Evolutionary conservation across 2,888 invertebrate genomes (phyloP), one percentile per base, ranked within the genome.

Genomic region (Achlya flavicornis): DNA sequence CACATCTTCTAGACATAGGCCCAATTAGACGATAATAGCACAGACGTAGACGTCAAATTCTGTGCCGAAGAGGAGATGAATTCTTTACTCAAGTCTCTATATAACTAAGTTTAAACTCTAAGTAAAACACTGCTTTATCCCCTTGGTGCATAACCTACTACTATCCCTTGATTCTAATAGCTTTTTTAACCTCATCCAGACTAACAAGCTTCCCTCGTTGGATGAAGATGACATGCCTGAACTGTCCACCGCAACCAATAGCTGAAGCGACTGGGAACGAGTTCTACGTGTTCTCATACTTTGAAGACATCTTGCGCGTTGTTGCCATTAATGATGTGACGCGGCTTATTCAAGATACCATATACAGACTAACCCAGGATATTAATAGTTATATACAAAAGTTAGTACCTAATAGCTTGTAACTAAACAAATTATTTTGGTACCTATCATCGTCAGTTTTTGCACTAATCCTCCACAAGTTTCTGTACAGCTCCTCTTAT

Each of bases 181-280:
- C 43, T 14, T 35, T n/a, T 59, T 16, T 48, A 59, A 53, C 59
- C 46, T 53, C 11, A 46, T 75, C 43, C 78, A 96, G 96, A 67
- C 85, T 97, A 7, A 97, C 96, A 75, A 87, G 94, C 0, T 97
- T 98, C 80, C 95, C 96, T 0, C 95, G 98, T 10, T 98, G 98
- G 98, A 97, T 97, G 96, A 94, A 95, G 75, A 96, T 96, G 12
- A 97, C 97, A 0, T 98, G 98, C 78, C 81, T 97, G 0, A 95
- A 96, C 53, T 97, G 97, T 67, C 94, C 95, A 1, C 95, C 96
- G 0, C 95, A 96, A 70, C 86, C 85, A 1, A 88, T 95, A 10
- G 90, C 93, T 0, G 94, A 95, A 3, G 94, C 95, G 48, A 96
- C 91, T 0, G 92, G 92, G 67, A 92, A 90, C 64, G 93, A 93